Conservation (phyloP, 1,140 invertebrate species). For the Plectus sambesii region DNA sequence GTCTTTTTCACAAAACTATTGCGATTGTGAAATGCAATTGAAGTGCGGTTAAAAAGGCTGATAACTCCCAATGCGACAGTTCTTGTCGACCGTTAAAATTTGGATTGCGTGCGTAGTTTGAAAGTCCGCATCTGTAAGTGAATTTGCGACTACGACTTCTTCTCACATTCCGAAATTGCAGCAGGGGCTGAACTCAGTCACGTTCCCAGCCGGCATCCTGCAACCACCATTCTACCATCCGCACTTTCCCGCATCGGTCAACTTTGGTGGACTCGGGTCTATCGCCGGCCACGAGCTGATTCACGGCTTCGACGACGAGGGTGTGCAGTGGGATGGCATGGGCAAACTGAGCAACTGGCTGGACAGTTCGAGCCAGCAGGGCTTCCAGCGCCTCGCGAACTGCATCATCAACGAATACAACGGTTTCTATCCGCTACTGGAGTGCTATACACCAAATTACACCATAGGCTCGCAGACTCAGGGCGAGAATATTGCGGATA, state of each 20-base stretch:
- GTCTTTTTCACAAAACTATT: no score
- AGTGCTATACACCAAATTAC: slow-evolving; percentile 47
- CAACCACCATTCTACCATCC: slow-evolving; percentile 55
- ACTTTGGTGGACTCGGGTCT: slow-evolving; percentile 53
- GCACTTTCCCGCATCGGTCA: slow-evolving; percentile 53
- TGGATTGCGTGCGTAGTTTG: no score
- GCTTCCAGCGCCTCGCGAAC: slow-evolving; percentile 57
- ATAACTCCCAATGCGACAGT: no score
- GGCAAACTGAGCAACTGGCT: slow-evolving; percentile 76
- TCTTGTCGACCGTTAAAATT: no score
- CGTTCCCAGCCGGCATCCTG: slow-evolving; percentile 27
- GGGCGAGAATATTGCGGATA: slow-evolving; percentile 52
- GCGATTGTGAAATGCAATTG: no score
- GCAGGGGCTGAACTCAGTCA: slow-evolving; percentile 30
- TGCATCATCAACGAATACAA: slow-evolving; percentile 82
- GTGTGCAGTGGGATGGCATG: slow-evolving; percentile 72
- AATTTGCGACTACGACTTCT: no score
- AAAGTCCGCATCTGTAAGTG: no score
- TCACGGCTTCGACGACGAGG: slow-evolving; percentile 48
- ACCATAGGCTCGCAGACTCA: slow-evolving; percentile 49
- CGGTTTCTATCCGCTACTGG: slow-evolving; percentile 59
- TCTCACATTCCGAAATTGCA: slow-evolving; percentile 15
- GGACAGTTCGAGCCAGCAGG: slow-evolving; percentile 48
- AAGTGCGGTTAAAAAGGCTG: no score
- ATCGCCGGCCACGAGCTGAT: slow-evolving; percentile 54